Evolutionary conservation across 1,140 invertebrate genomes (phyloP), one percentile per base, ranked within the genome.

Genomic region (Conus ventricosus): DNA sequence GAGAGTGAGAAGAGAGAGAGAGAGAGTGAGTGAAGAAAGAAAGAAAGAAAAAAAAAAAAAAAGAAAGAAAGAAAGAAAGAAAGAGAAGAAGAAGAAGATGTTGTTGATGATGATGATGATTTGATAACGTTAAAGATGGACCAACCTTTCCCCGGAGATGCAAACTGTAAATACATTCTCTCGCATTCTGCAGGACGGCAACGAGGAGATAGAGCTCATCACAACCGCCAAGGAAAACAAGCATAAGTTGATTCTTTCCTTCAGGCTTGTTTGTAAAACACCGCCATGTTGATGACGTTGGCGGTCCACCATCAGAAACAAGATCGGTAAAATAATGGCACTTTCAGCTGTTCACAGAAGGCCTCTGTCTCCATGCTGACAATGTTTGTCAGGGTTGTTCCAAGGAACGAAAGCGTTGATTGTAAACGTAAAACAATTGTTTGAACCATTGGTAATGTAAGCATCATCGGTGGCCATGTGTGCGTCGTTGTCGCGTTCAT

Each of bases 261-360:
- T 78, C 76, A 78, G 25, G 10, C 76, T 25, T 78, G 76, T 25
- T 39, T 78, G 25, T 39, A 78, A 51, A 78, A 78, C 76, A 78
- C 76, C 76, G 76, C 7, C 76, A 78, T 78, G 76, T n/a, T 78
- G 76, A 78, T 27, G 76, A 78, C 76, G 25, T 78, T 78, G 25
- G 76, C 25, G 76, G 76, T 11, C 76, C 76, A 78, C 76, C 10
- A 78, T 78, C 76, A 78, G 17, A 78, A 39, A 78, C 76, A 78
- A 51, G 76, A 78, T n/a, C 25, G 76, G 76, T 25, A 78, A 51
- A 78, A 78, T 25, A 39, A 78, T 78, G 76, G 76, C 76, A 25
- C 76, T 51, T 78, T 78, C 25, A 78, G 25, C 76, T 17, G 25
- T 78, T 78, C 76, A 17, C 5, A 78, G 39, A 78, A 78, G 39